phyloP scores from a whole-genome alignment of 2,888 invertebrate genomes.

The Eristalis pertinax region DNA sequence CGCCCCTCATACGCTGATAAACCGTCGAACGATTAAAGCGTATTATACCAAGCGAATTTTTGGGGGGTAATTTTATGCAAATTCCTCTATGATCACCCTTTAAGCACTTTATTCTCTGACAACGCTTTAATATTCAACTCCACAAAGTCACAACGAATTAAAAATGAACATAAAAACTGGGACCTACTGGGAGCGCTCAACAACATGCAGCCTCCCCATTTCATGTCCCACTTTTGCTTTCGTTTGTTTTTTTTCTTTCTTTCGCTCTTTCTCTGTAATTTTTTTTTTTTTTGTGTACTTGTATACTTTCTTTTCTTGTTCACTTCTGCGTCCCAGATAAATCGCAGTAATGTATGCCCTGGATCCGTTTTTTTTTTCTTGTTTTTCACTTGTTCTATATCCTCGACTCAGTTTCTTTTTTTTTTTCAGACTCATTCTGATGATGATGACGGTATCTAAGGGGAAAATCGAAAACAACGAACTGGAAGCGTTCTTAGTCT shows the following conservation, averaged over 20 bases:
- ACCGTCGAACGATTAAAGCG: slow-evolving; percentile 20
- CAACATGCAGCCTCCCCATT: slow-evolving; percentile 24
- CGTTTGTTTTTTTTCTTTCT: background rate
- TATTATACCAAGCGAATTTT: slow-evolving; percentile 31
- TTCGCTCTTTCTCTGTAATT: background rate
- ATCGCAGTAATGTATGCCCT: slow-evolving; percentile 66
- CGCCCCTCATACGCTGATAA: background rate
- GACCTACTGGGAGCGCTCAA: slow-evolving; percentile 28
- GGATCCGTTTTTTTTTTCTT: slow-evolving; percentile 26
- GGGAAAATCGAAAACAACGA: slow-evolving; percentile 55
- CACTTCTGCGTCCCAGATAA: slow-evolving; percentile 50
- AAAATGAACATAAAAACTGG: slow-evolving; percentile 54
- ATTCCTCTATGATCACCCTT: slow-evolving; percentile 55
- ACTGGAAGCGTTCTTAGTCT: slow-evolving; percentile 46
- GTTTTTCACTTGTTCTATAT: background rate
- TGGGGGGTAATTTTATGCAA: slow-evolving; percentile 51
- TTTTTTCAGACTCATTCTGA: slow-evolving; percentile 24
- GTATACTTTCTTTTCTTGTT: slow-evolving; percentile 1
- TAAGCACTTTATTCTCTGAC: slow-evolving; percentile 61
- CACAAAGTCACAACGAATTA: slow-evolving; percentile 65
- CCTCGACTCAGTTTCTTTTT: slow-evolving; percentile 10
- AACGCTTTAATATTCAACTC: slow-evolving; percentile 65
- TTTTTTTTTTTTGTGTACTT: background rate
- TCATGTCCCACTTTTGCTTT: slow-evolving; percentile 19
- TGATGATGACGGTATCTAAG: slow-evolving; percentile 49